Percentiles rank a stretch among this genome's conserved stretches.
Conservation (phyloP, 1,140 invertebrate species). For the Octopus sinensis region DNA sequence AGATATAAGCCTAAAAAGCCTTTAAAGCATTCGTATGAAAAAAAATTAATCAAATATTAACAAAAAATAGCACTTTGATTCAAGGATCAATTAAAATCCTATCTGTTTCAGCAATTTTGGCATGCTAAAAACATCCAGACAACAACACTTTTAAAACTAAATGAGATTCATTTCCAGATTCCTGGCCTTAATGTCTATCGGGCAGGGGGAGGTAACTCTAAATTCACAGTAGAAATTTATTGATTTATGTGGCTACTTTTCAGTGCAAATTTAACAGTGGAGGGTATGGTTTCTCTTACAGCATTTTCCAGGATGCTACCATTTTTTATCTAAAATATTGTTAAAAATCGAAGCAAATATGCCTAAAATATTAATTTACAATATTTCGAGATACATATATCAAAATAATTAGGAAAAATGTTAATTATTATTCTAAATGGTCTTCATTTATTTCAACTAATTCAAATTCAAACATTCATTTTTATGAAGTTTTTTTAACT, state of each 20-base stretch:
- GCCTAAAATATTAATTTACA: no score
- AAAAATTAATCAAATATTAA: background rate
- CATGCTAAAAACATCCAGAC: background rate
- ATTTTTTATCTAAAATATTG: background rate
- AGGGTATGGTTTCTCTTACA: background rate
- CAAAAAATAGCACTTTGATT: background rate
- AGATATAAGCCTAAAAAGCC: background rate
- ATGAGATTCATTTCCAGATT: background rate
- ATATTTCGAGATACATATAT: no score
- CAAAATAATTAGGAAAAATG: no score
- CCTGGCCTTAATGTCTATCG: background rate
- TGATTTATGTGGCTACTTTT: slow-evolving; percentile 22
- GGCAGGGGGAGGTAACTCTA: slow-evolving; percentile 30
- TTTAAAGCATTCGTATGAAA: no score
- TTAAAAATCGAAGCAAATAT: background rate
- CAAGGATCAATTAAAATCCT: slow-evolving; percentile 11
- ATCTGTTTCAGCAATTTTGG: background rate
- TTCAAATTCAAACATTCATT: no score
- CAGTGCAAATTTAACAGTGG: background rate
- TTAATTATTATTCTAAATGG: no score
- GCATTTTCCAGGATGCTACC: background rate
- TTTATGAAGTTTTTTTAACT: no score
- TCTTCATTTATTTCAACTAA: no score
- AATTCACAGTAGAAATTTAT: slow-evolving; percentile 26
- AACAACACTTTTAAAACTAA: background rate